Conservation (phyloP, 2,113 vertebrate genomes). For the Sminthopsis crassicaudata region DNA sequence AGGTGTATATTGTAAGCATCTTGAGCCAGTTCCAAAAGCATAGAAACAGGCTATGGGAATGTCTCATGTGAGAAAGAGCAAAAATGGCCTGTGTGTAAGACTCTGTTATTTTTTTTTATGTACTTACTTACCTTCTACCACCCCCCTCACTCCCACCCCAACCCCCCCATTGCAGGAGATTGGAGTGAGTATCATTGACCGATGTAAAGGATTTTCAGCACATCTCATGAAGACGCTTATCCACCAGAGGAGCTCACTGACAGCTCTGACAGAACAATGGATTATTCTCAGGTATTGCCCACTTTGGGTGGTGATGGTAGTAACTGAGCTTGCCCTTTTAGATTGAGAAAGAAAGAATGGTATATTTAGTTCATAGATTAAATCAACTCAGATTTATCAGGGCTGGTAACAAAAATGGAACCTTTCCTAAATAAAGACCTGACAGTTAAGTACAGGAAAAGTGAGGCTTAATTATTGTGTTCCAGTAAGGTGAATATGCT, state of each 20-base stretch:
- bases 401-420: neutral
- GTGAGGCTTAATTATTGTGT: neutral
- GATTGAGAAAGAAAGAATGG: neutral
- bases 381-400: neutral
- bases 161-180: slow-evolving; percentile 87
- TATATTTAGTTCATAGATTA: neutral
- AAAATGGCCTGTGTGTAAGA: neutral
- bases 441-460: neutral
- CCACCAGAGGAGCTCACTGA: slow-evolving; percentile 89
- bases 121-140: neutral
- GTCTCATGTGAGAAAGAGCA: neutral
- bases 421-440: neutral
- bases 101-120: neutral
- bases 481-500: neutral
- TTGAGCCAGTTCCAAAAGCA: neutral
- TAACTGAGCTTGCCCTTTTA: neutral
- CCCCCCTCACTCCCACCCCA: too few relatives aligned
- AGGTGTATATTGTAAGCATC: neutral
- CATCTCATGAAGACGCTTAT: slow-evolving; percentile 93
- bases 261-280: slow-evolving; percentile 91
- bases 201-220: slow-evolving; percentile 94
- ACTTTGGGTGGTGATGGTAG: too few relatives aligned
- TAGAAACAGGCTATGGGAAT: neutral
- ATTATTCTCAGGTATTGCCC: slow-evolving; percentile 88
- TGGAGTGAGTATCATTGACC: slow-evolving; percentile 89